These are phyloP conservation scores for Urocynchramus pylzowi DNA, from an alignment of 2,113 vertebrate genomes.

Conservation along the genomic window DNA sequence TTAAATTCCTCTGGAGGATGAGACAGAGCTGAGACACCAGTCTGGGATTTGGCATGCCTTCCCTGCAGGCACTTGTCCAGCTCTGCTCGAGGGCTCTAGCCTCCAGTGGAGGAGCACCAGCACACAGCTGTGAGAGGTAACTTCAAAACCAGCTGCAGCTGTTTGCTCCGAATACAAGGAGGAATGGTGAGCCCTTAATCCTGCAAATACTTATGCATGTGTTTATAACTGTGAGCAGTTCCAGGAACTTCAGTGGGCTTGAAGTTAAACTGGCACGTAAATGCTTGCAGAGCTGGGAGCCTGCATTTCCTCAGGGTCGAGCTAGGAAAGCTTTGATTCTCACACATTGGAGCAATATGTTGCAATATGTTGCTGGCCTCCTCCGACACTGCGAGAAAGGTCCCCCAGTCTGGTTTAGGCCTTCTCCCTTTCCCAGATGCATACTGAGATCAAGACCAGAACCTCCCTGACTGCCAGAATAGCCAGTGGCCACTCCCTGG, in stretches of 20 bases:
- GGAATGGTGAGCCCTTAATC: background rate
- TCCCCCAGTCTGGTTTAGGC: background rate
- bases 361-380: too few relatives aligned
- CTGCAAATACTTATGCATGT: background rate
- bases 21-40: background rate
- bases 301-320: background rate
- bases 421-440: background rate
- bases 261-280: background rate
- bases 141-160: slow-evolving; percentile 41
- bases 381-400: background rate
- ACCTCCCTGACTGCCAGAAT: background rate
- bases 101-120: background rate
- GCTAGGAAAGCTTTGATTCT: background rate
- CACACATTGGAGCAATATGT: background rate
- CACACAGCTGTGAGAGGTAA: slow-evolving; percentile 22
- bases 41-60: background rate
- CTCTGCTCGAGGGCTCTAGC: background rate
- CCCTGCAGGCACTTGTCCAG: background rate
- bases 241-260: background rate
- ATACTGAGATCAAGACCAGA: background rate
- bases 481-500: background rate
- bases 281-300: background rate
- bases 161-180: background rate
- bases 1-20: background rate
- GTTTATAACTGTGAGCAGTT: slow-evolving; percentile 13